A percentile compares a stretch with the other conserved stretches of the same genome.
These are phyloP conservation scores for Enteromius mattozi DNA, from an alignment of 2,797 vertebrate species.

Conservation along the genomic window DNA sequence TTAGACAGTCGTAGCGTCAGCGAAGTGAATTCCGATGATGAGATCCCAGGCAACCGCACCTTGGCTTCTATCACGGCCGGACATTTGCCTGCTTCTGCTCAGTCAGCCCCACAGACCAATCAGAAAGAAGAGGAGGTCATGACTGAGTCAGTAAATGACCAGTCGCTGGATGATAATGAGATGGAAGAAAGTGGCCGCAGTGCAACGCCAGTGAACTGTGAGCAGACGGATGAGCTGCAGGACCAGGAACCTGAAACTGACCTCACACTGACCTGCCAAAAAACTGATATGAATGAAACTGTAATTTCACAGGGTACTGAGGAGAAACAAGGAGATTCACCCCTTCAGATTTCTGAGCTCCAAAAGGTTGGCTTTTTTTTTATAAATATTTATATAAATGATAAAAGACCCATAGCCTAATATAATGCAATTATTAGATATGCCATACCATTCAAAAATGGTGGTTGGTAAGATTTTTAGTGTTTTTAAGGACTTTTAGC, in stretches of 20 bases:
- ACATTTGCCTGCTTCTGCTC: conserved; percentile 67
- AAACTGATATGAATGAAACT: conserved; percentile 51
- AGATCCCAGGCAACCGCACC: conserved; percentile 87
- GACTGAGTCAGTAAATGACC: conserved; percentile 76
- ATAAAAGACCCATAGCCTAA: not conserved
- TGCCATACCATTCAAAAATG: not conserved
- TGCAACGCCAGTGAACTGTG: conserved; percentile 95
- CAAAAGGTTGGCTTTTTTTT: conserved; percentile 84
- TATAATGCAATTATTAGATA: not conserved
- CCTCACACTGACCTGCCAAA: conserved; percentile 52
- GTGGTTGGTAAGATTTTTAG: not conserved
- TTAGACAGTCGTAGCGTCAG: conserved; percentile 96
- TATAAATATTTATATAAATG: not conserved
- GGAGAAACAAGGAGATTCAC: conserved; percentile 76
- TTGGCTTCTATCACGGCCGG: conserved; percentile 81
- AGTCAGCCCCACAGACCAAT: not conserved
- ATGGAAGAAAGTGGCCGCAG: conserved; percentile 98
- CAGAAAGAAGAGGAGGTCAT: conserved; percentile 68
- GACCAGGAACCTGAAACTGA: conserved; percentile 67
- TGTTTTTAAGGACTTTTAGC: not conserved
- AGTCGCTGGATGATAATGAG: conserved; percentile 85
- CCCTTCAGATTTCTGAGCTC: conserved; percentile 83
- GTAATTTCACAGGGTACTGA: conserved; percentile 68
- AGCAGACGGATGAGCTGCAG: conserved; percentile 86
- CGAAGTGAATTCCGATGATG: conserved; percentile 97